Evolutionary conservation across 2,797 vertebrate species (phyloP).

Genomic region (Uromys caudimaculatus): DNA sequence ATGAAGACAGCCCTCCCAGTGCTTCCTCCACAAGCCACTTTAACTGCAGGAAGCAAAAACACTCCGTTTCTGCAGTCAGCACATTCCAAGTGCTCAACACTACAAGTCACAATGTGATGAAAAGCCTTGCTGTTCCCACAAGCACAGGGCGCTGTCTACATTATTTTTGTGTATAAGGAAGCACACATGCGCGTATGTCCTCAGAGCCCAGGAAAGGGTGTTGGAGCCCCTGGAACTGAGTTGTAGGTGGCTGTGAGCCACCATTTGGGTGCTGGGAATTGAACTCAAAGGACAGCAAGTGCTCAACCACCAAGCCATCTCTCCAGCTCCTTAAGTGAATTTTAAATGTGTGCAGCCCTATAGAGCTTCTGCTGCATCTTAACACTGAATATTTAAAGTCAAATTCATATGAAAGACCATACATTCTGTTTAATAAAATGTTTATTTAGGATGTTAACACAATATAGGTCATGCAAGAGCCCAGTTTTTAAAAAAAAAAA

Average conservation of each 20-base stretch:
- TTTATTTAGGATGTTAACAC: constrained; percentile 90
- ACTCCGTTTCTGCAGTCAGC: not conserved
- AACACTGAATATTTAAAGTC: not conserved
- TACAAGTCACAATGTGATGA: constrained; percentile 42
- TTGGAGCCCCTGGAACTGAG: not conserved
- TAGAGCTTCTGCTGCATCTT: not conserved
- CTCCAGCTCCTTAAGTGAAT: not conserved
- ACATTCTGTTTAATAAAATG: constrained; percentile 86
- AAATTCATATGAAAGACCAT: constrained; percentile 39
- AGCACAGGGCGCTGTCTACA: constrained; percentile 15
- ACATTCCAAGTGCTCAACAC: constrained; percentile 23
- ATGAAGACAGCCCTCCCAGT: not conserved
- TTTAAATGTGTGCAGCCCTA: not conserved
- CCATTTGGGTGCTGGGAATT: not conserved
- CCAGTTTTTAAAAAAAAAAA: constrained; percentile 83
- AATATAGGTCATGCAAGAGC: constrained; percentile 90
- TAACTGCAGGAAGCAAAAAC: constrained; percentile 16
- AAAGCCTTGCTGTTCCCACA: constrained; percentile 2
- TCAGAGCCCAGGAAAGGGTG: not conserved
- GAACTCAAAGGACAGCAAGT: not conserved
- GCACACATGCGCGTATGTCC: not conserved
- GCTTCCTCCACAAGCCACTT: not conserved
- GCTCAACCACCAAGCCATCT: not conserved
- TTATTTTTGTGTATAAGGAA: not conserved
- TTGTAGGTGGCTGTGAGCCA: not conserved